Base-by-base conservation (phyloP, 1,140 invertebrate genomes). In the Drosophila suzukii region DNA sequence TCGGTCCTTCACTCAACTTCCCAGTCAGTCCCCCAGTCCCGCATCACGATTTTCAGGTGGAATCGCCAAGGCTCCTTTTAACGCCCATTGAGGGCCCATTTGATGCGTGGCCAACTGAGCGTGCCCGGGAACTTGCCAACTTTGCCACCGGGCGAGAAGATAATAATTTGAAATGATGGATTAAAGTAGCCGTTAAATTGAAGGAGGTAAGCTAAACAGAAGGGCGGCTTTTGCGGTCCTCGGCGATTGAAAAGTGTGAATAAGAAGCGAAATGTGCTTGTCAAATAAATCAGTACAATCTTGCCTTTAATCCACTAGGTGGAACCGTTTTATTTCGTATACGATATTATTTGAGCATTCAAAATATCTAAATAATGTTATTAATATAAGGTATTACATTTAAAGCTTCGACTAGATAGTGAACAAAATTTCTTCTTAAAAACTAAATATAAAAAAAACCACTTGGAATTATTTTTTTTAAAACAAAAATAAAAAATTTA, bases 41-140 rank as follows among this genome's bases (percentile, higher is more conserved):
- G 15, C 60, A 24, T 57, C 24, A 32, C 32, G 51, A 41, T 20
- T 44, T 56, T 27, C 30, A 50, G 53, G 68, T 36, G 17, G 41
- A 53, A 36, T 41, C 47, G 54, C 54, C 74, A 53, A 49, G 36
- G 55, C 44, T 36, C 47, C 50, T 59, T 73, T 86, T 78, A 90
- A 84, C 77, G 70, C 66, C 84, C 80, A 89, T 89, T 83, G 84
- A 89, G 77, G 55, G 74, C 80, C 66, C 77, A 84, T 84, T 84
- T 84, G 84, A 89, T 89, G 85, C 77, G 84, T 88, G 76, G 84
- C 80, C 71, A 86, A 86, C 83, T 76, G 79, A 82, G 82, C 83
- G 50, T 61, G 51, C 55, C 24, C 36, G 53, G 62, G 58, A 61
- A 68, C 59, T 73, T 65, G 71, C 74, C 62, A 60, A 83, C 76